A percentile compares a stretch with the other conserved stretches of the same genome.
These are phyloP conservation scores for Eulemur macaco DNA, from an alignment of 2,113 vertebrate genomes.

Conservation along the genomic window DNA sequence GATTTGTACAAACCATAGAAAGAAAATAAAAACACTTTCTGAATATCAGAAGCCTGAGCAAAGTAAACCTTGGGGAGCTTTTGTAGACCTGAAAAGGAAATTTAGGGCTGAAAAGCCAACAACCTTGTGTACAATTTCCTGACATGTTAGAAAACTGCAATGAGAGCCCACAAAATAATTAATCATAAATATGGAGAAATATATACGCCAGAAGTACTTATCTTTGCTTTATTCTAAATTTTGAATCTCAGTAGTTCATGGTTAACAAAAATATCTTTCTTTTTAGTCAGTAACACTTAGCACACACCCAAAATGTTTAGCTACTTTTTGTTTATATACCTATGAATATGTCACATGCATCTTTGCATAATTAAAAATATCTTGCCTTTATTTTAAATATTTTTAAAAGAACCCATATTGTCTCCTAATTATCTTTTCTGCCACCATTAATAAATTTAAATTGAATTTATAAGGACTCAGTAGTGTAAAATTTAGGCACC, in stretches of 20 bases:
- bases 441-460: neutral
- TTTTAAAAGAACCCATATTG: neutral
- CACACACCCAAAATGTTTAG: neutral
- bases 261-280: neutral
- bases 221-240: neutral
- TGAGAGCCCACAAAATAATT: neutral
- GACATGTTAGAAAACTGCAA: neutral
- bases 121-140: neutral
- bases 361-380: neutral
- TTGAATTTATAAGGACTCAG: neutral
- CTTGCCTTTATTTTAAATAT: slow-evolving; percentile 3
- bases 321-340: neutral
- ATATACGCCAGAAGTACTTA: neutral
- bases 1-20: neutral
- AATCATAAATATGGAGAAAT: neutral
- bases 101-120: neutral
- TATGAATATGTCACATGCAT: neutral
- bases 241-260: neutral
- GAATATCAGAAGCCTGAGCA: neutral
- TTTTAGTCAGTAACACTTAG: neutral
- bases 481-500: neutral
- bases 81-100: neutral
- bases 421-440: neutral
- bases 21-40: neutral
- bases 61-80: neutral